Evolutionary conservation across 2,113 vertebrate species (phyloP).

Genomic region (Zosterops lateralis): DNA sequence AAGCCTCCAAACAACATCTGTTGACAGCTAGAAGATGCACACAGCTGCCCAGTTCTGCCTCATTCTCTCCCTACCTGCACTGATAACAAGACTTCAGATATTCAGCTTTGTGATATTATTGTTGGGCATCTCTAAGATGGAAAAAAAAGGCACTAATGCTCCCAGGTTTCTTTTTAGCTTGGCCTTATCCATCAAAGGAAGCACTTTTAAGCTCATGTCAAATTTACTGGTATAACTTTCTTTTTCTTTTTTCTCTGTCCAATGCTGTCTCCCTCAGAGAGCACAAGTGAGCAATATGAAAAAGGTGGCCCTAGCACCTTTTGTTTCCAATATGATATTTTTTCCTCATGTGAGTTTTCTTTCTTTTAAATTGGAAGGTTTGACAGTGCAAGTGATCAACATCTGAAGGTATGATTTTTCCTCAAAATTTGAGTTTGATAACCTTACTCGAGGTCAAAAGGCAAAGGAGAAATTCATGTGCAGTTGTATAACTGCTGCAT

Average conservation of each 20-base stretch:
- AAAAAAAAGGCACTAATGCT: neutral
- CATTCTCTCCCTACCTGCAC: neutral
- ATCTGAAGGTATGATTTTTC: neutral
- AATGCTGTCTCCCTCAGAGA: neutral
- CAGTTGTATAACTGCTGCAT: neutral
- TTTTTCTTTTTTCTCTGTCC: neutral
- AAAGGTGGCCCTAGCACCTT: neutral
- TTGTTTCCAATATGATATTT: neutral
- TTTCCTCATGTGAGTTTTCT: neutral
- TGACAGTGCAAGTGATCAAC: neutral
- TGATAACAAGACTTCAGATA: neutral
- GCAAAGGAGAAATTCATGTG: neutral
- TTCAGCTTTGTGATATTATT: neutral
- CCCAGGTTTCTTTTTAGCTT: neutral
- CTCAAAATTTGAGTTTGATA: neutral
- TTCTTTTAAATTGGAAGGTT: neutral
- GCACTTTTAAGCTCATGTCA: neutral
- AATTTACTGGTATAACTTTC: neutral
- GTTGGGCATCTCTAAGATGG: neutral
- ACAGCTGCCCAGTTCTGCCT: neutral
- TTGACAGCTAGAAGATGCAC: neutral
- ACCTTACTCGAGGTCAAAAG: neutral
- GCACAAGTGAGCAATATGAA: neutral
- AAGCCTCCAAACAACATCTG: neutral
- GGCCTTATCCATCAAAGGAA: neutral